Evolutionary conservation across 2,113 vertebrate species (phyloP).

Genomic region (Panthera uncia): DNA sequence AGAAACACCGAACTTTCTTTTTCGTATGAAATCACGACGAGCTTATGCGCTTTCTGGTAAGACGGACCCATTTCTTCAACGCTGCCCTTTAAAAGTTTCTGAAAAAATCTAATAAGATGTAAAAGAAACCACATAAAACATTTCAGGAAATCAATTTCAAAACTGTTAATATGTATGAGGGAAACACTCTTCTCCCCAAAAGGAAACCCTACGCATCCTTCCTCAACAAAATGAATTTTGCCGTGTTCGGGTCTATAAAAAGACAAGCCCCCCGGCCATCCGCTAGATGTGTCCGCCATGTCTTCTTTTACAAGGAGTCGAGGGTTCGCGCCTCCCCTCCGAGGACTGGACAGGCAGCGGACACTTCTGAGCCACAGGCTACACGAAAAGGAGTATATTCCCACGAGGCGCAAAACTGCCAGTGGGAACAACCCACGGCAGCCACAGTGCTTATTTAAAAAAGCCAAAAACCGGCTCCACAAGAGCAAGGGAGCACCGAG

Average conservation of each 20-base stretch:
- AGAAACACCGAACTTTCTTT: conserved; percentile 30
- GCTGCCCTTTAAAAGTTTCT: not conserved
- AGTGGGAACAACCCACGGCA: fast-evolving
- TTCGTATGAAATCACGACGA: not conserved
- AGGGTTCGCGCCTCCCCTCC: not conserved
- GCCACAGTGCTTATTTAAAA: fast-evolving
- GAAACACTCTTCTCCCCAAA: not conserved
- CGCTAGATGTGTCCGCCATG: not conserved
- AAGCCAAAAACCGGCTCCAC: not conserved
- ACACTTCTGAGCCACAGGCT: not conserved
- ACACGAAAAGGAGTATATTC: fast-evolving
- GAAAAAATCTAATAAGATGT: not conserved
- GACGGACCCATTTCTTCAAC: not conserved
- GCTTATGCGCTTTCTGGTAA: not conserved
- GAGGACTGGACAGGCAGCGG: fast-evolving
- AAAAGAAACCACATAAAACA: not conserved
- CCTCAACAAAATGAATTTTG: too few species aligned
- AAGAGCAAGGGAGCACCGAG: fast-evolving
- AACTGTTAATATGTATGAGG: not conserved
- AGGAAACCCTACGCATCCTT: not conserved
- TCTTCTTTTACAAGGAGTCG: not conserved
- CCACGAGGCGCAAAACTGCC: too few species aligned
- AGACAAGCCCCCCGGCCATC: not conserved
- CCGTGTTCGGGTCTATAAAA: not conserved
- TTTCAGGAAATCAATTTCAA: not conserved